Conservation (phyloP, 2,113 vertebrate genomes). For the Channa maculata region DNA sequence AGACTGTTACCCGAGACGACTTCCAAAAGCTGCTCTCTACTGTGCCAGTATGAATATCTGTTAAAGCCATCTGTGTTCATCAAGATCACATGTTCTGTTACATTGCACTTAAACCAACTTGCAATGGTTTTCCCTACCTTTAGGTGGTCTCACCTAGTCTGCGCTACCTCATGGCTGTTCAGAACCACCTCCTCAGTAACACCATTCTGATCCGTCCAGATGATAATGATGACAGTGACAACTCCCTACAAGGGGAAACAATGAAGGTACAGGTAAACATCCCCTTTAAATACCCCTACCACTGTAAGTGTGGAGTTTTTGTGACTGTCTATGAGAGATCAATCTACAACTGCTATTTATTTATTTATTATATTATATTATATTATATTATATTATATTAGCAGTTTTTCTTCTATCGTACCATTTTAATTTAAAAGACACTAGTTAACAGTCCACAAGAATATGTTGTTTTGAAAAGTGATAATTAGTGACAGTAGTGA, state of each 20-base stretch:
- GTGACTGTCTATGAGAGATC: conserved; percentile 12
- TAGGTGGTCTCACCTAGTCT: conserved; percentile 97
- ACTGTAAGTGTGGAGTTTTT: conserved; percentile 32
- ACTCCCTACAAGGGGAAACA: conserved; percentile 99
- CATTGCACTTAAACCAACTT: conserved; percentile 2
- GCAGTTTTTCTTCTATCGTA: too few relatives aligned
- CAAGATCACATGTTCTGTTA: conserved; percentile 9
- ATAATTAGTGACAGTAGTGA: not conserved
- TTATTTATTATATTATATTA: too few relatives aligned
- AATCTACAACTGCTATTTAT: not conserved
- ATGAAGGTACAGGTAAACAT: conserved; percentile 99
- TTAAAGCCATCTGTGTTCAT: conserved; percentile 15
- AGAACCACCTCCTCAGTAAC: conserved; percentile 99
- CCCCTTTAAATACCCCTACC: conserved; percentile 89
- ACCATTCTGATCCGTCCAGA: conserved; percentile 96
- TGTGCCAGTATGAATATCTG: conserved; percentile 90
- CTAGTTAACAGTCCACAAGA: too few relatives aligned
- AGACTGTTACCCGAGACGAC: conserved; percentile 96
- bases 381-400: too few relatives aligned
- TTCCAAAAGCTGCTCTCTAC: conserved; percentile 98
- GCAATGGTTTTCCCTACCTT: conserved; percentile 72
- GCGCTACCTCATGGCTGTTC: conserved; percentile 98
- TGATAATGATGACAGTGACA: conserved; percentile 98
- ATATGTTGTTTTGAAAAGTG: conserved; percentile 17
- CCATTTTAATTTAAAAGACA: too few relatives aligned